phyloP scores from a whole-genome alignment of 1,140 invertebrate genomes.

The Eciton burchellii region DNA sequence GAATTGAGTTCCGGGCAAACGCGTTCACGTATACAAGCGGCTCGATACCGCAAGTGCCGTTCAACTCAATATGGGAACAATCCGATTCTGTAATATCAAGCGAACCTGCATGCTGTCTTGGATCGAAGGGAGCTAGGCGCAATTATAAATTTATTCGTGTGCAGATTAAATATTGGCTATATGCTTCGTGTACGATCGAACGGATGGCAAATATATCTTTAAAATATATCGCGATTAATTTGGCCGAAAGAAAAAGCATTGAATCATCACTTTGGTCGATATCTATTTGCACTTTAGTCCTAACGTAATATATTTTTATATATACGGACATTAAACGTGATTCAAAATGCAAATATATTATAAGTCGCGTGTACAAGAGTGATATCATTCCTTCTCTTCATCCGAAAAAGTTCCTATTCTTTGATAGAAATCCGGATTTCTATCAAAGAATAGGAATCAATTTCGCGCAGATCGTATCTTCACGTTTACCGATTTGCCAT shows the following conservation, averaged over 20 bases:
- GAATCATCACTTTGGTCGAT: not conserved
- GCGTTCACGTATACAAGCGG: slow-evolving; percentile 23
- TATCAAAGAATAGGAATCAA: not conserved
- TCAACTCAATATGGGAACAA: slow-evolving; percentile 46
- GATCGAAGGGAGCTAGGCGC: not conserved
- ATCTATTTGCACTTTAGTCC: no score
- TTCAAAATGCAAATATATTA: no score
- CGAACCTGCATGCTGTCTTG: slow-evolving; percentile 29
- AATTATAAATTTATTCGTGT: not conserved
- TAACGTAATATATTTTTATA: no score
- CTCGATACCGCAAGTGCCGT: slow-evolving; percentile 38
- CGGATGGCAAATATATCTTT: not conserved
- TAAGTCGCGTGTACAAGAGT: no score
- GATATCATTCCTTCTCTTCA: not conserved
- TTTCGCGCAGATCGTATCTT: not conserved
- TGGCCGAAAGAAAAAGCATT: not conserved
- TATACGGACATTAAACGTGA: no score
- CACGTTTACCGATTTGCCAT: slow-evolving; percentile 28
- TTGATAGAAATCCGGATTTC: not conserved
- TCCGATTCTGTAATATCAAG: slow-evolving; percentile 40
- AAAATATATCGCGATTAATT: not conserved
- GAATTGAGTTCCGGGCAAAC: slow-evolving; percentile 54
- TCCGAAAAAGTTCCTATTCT: not conserved
- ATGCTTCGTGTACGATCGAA: no score
- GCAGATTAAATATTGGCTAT: slow-evolving; percentile 13